These are phyloP conservation scores for Amphimedon queenslandica DNA, from an alignment of 37 sponge, comb jelly and placozoan genomes.

Conservation along the genomic window DNA sequence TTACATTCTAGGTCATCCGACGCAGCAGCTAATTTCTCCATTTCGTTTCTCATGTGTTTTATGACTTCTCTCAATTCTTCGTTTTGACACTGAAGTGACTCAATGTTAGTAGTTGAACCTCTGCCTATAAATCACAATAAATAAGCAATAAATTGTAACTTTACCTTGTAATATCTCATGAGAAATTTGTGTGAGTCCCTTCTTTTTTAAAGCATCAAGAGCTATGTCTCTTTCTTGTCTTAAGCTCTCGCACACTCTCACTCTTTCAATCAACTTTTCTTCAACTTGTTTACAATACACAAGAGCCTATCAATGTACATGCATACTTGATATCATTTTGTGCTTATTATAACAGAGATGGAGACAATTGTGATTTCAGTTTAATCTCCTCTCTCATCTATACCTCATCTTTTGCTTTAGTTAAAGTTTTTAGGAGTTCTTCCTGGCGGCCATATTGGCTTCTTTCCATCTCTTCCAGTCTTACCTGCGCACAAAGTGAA, in stretches of 20 bases:
- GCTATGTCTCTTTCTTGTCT: slow-evolving; percentile 31
- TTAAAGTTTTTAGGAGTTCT: slow-evolving; percentile 10
- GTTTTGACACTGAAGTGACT: slow-evolving; percentile 36
- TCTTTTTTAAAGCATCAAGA: slow-evolving; percentile 18
- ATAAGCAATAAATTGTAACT: background rate
- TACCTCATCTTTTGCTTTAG: slow-evolving; percentile 37
- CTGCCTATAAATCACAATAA: background rate
- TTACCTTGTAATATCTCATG: background rate
- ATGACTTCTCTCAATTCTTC: slow-evolving; percentile 34
- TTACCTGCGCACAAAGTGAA: background rate
- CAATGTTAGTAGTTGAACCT: slow-evolving; percentile 3
- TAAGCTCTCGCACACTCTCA: background rate
- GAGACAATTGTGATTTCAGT: background rate
- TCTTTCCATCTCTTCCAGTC: slow-evolving; percentile 4
- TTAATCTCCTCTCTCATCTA: no score
- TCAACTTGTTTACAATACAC: slow-evolving; percentile 15
- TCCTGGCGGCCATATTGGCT: background rate
- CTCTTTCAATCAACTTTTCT: background rate
- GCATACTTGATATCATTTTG: background rate
- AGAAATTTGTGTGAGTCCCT: slow-evolving; percentile 5
- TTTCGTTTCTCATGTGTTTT: slow-evolving; percentile 39
- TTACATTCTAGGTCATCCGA: background rate
- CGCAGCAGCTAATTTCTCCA: slow-evolving; percentile 35
- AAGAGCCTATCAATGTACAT: background rate
- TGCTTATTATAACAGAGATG: background rate